These are phyloP conservation scores for Lasiurus borealis DNA, from an alignment of 2,113 vertebrate species.

Conservation along the genomic window DNA sequence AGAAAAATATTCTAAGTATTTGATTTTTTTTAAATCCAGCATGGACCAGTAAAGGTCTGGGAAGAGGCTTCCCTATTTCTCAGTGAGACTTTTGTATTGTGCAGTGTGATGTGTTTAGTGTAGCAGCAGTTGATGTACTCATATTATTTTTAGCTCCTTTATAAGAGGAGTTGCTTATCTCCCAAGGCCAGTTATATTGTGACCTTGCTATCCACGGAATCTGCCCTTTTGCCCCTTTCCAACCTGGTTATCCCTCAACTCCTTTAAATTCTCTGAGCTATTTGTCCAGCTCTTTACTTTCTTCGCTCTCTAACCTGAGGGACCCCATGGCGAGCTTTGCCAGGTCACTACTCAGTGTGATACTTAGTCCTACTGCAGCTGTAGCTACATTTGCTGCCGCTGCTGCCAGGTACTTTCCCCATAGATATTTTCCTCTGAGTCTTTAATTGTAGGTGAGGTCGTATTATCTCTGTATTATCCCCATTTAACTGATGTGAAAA, in stretches of 20 bases:
- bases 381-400: too few species aligned
- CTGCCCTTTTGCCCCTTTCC: background rate
- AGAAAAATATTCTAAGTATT: background rate
- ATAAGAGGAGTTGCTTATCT: background rate
- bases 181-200: background rate
- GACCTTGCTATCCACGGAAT: background rate
- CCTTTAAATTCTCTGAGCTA: background rate
- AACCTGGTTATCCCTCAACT: background rate
- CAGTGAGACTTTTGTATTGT: background rate
- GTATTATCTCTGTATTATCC: background rate
- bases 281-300: background rate
- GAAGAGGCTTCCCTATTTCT: background rate
- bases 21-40: background rate
- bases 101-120: background rate
- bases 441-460: background rate
- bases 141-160: constrained; percentile 11
- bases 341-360: too few species aligned
- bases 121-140: background rate
- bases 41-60: background rate
- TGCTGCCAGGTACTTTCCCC: background rate
- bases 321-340: background rate
- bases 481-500: background rate
- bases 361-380: background rate
- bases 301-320: background rate
- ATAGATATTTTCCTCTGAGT: background rate